Base-by-base conservation (phyloP, 2,888 invertebrate species). In the Patella caerulea region DNA sequence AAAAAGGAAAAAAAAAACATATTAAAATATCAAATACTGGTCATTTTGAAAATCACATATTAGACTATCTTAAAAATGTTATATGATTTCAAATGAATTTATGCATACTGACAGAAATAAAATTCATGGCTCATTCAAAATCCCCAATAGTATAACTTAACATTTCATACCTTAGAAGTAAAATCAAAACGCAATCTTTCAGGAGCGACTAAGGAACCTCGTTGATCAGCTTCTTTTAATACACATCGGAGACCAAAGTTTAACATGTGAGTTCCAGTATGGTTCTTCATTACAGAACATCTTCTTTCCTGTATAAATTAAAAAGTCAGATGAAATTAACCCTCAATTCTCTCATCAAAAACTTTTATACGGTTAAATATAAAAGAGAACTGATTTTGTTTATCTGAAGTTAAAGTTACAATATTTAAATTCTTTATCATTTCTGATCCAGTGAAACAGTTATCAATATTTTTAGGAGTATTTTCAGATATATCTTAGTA, bases 181-280 rank as follows among this genome's bases (percentile, higher is more conserved):
- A 99, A 99, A 93, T 99, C 99, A 92, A 99, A 99, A 83, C 99
- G 94, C 75, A 99, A 93, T 87, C 96, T 94, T 91, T 99, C 99
- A 1, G 99, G 98, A 86, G 98, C 98, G 1, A 99, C 99, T 56
- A 99, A 93, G 0, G 99, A 99, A 54, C 99, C 99, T 89, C 96
- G 95, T 92, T 99, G 99, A 91, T 99, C 98, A 15, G 97, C 95
- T 83, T 95, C 95, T 15, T 97, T 96, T 69, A 99, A 93, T 45
- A 98, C 97, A 91, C 95, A 95, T 78, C 98, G 94, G 79, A 99
- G 93, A 34, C 97, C 97, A 92, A 96, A 98, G 93, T 99, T 99
- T 17, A 99, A 93, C 70, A 98, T 95, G 92, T 99, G 99, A 0
- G 99, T 99, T 34, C 70, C 99, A 96, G 92, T 99, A 98, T 99